A percentile compares a stretch with the other conserved stretches of the same genome.
Conservation (phyloP, 2,113 vertebrate species). For the Macroglossus sobrinus region DNA sequence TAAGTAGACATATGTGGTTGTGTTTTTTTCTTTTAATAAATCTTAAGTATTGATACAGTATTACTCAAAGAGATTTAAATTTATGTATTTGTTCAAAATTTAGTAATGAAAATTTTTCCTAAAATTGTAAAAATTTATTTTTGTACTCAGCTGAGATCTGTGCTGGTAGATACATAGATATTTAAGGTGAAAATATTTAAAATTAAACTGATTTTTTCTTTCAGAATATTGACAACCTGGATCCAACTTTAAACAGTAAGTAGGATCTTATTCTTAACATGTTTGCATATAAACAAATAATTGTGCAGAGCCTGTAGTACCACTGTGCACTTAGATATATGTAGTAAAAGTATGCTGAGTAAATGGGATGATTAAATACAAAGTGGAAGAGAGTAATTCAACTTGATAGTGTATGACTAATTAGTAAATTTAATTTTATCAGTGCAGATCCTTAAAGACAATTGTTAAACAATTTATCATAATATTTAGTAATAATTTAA, state of each 20-base stretch:
- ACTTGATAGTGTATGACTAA: neutral
- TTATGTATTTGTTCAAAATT: neutral
- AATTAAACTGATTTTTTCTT: neutral
- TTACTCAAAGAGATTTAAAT: neutral
- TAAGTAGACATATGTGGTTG: neutral
- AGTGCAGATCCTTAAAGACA: neutral
- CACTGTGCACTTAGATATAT: neutral
- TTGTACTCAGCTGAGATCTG: neutral
- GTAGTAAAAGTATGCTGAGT: neutral
- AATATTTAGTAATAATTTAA: neutral
- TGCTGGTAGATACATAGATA: neutral
- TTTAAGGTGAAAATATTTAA: neutral
- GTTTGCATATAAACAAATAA: neutral
- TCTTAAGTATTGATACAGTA: neutral
- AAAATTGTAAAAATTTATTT: neutral
- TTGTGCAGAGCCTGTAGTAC: neutral
- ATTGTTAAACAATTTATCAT: neutral
- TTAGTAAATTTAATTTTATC: neutral
- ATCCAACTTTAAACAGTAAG: neutral
- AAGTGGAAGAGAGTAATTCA: neutral
- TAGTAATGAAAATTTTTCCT: neutral
- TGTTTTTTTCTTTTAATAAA: neutral
- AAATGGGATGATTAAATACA: neutral
- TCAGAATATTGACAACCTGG: neutral
- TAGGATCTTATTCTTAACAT: neutral